Conservation (phyloP, 53 echinoderm and acorn worm species). For the Hippasteria phrygiana region DNA sequence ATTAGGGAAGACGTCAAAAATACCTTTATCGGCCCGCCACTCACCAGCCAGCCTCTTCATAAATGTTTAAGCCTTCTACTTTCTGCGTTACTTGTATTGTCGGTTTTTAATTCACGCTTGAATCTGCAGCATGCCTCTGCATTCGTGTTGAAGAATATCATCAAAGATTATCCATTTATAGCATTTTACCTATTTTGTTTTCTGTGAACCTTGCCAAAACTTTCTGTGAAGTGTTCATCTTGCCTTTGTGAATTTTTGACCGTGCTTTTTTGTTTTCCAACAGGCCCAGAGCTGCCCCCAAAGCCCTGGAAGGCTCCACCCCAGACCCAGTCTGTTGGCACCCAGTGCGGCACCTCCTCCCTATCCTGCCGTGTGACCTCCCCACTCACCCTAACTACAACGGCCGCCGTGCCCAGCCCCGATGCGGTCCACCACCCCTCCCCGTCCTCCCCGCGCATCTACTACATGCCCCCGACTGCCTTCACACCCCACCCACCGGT, state of each 20-base stretch:
- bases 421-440: conserved; percentile 60
- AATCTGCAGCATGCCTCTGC: no score
- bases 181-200: no score
- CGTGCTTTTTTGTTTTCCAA: background rate
- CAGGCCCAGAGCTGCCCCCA: conserved; percentile 57
- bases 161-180: no score
- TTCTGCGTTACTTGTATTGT: no score
- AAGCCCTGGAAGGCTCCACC: conserved; percentile 85
- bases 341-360: conserved; percentile 92
- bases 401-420: conserved; percentile 68
- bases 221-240: no score
- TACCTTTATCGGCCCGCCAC: no score
- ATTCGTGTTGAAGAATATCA: no score
- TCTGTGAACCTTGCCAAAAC: no score
- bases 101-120: no score
- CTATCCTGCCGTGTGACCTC: conserved; percentile 72
- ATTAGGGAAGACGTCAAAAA: no score
- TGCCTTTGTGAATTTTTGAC: background rate
- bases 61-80: no score
- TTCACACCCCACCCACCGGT: conserved; percentile 95
- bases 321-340: conserved; percentile 98
- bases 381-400: conserved; percentile 74
- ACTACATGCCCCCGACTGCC: conserved; percentile 74
- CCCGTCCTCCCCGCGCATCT: conserved; percentile 78
- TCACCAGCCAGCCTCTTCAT: no score